Base-by-base conservation (phyloP, 1,140 invertebrate species). In the Myzus persicae region DNA sequence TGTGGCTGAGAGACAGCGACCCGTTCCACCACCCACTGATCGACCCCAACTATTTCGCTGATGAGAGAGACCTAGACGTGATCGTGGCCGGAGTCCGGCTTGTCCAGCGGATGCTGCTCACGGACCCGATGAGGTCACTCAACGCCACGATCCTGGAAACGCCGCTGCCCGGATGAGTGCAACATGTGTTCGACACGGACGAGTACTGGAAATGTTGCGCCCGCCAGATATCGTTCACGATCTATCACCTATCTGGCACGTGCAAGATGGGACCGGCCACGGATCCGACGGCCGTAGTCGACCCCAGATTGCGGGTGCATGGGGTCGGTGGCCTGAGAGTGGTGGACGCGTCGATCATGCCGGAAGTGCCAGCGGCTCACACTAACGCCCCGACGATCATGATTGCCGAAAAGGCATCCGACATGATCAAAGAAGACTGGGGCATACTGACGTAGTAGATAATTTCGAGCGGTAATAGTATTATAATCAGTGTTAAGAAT, bases 321-420 rank as follows among this genome's bases (percentile, higher is more conserved):
- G 97, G 97, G 0, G 96, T 98, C 0, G 96, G 96, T 4, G 97
- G 97, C 26, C 94, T 98, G 9, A 95, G 97, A 90, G 97, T 97
- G 0, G 96, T 96, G 0, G 97, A 98, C 94, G 97, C 97, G 1
- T 97, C 97, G 91, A 96, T 98, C 42, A 97, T 98, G 97, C 97
- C 97, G 0, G 96, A 95, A 14, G 97, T 97, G 46, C 96, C 97
- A 26, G 97, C 96, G 94, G 97, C 97, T 0, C 97, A 98, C 95
- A 97, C 97, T 0, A 97, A 97, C 94, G 97, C 97, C 1, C 97
- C 97, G 1, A 96, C 96, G 6, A 97, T 97, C 20, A 97, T 97
- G 97, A 97, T 97, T 18, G 97, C 96, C 3, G 97, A 98, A 94
- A 98, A 97, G 94, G 97, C 96, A 18, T 96, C 97, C 8, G 97